phyloP scores from a whole-genome alignment of 2,888 invertebrate genomes.

The Melipona beecheii region DNA sequence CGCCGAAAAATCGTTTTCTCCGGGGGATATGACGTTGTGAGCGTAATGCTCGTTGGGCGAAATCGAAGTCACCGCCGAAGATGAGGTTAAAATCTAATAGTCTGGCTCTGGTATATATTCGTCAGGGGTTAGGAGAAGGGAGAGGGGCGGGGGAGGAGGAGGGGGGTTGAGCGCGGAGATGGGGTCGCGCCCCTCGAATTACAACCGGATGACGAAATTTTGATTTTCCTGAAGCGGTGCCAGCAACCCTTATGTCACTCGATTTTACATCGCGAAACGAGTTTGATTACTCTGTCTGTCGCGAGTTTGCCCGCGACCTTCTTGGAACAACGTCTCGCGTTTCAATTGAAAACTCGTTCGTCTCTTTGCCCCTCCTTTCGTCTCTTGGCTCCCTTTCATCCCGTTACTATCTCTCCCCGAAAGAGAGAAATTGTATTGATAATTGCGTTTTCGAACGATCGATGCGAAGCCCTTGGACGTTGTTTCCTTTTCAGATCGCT shows the following conservation, averaged over 20 bases:
- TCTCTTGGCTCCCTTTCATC: not conserved
- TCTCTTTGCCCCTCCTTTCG: not conserved
- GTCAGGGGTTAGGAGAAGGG: slow-evolving; percentile 23
- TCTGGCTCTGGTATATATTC: slow-evolving; percentile 69
- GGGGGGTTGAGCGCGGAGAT: slow-evolving; percentile 36
- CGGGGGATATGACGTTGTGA: slow-evolving; percentile 55
- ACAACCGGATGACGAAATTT: slow-evolving; percentile 78
- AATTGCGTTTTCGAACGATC: slow-evolving; percentile 33
- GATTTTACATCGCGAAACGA: slow-evolving; percentile 63
- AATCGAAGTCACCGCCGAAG: slow-evolving; percentile 71
- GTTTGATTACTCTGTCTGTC: slow-evolving; percentile 46
- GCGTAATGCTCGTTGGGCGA: slow-evolving; percentile 58
- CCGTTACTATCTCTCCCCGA: not conserved
- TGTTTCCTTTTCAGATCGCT: not conserved
- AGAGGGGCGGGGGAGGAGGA: slow-evolving; percentile 28
- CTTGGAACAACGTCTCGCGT: slow-evolving; percentile 29
- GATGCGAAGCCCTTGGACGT: not conserved
- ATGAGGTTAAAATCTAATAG: slow-evolving; percentile 83
- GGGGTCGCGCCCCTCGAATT: slow-evolving; percentile 71
- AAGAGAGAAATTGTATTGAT: slow-evolving; percentile 15
- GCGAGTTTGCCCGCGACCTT: slow-evolving; percentile 36
- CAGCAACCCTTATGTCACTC: slow-evolving; percentile 51
- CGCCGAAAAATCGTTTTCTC: slow-evolving; percentile 59
- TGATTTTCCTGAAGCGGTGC: slow-evolving; percentile 75
- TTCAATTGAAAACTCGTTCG: slow-evolving; percentile 37